These are phyloP conservation scores for Phymastichus coffea DNA, from an alignment of 1,140 invertebrate genomes.

Conservation along the genomic window DNA sequence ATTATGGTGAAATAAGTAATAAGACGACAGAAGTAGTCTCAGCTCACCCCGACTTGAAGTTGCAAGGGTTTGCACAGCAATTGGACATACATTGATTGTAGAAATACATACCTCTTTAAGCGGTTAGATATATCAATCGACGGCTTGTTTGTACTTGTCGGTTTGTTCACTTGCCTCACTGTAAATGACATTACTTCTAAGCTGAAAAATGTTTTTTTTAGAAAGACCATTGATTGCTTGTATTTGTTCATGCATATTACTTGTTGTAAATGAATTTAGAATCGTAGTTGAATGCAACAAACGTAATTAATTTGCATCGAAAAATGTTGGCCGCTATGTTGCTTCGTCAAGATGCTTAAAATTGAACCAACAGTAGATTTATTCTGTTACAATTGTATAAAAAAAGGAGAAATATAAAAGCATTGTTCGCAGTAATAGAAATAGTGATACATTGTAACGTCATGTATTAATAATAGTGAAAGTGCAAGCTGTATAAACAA, in stretches of 20 bases:
- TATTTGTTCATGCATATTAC: neutral
- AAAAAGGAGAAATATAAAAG: constrained; percentile 5
- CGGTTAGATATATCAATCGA: neutral
- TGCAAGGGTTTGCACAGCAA: neutral
- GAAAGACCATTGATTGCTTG: neutral
- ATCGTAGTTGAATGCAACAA: neutral
- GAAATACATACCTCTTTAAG: constrained; percentile 23
- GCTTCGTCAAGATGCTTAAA: constrained; percentile 10
- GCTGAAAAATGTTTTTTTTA: neutral
- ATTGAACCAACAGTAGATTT: constrained; percentile 13
- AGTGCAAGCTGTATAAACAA: constrained; percentile 17
- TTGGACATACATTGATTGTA: constrained; percentile 12
- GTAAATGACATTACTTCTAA: neutral
- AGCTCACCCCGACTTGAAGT: constrained; percentile 8
- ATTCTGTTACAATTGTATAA: neutral
- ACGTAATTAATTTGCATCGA: neutral
- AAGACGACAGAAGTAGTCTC: constrained; percentile 5
- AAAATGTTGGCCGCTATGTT: neutral
- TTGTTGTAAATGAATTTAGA: too few species aligned
- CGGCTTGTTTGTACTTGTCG: constrained; percentile 13
- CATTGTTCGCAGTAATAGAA: constrained; percentile 13
- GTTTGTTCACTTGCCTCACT: constrained; percentile 2
- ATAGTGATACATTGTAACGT: constrained; percentile 7
- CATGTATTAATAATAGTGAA: neutral
- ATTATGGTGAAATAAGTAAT: neutral